Evolutionary conservation across 2,113 vertebrate genomes (phyloP).

Genomic region (Tricholaema leucomelas): DNA sequence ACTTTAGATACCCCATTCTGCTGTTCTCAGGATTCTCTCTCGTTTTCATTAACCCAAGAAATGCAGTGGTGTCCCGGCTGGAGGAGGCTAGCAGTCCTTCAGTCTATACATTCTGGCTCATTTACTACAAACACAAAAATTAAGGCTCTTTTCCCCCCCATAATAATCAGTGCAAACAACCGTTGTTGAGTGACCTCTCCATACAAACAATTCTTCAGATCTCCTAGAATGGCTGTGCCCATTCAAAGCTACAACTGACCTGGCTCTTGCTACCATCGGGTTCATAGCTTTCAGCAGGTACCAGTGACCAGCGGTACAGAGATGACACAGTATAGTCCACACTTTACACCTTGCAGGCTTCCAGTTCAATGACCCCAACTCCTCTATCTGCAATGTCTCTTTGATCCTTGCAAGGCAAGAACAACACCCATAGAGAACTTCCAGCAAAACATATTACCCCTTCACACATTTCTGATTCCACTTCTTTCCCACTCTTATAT

Average conservation of each 20-base stretch:
- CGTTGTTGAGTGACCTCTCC: slow-evolving; percentile 16
- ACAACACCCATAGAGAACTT: not conserved
- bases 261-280: not conserved
- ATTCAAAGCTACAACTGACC: not conserved
- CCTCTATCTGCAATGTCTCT: not conserved
- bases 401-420: not conserved
- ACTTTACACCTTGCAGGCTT: not conserved
- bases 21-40: not conserved
- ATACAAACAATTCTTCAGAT: not conserved
- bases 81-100: not conserved
- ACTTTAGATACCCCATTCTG: not conserved
- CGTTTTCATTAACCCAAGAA: not conserved
- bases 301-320: not conserved
- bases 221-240: not conserved
- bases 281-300: not conserved
- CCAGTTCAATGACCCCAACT: not conserved
- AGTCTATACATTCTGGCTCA: not conserved
- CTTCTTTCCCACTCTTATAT: not conserved
- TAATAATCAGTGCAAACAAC: slow-evolving; percentile 8
- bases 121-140: not conserved
- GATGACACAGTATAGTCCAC: not conserved
- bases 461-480: not conserved
- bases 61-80: not conserved
- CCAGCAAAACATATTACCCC: not conserved
- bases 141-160: not conserved